Conservation (phyloP, 2,113 vertebrate genomes). For the Alectura lathami region DNA sequence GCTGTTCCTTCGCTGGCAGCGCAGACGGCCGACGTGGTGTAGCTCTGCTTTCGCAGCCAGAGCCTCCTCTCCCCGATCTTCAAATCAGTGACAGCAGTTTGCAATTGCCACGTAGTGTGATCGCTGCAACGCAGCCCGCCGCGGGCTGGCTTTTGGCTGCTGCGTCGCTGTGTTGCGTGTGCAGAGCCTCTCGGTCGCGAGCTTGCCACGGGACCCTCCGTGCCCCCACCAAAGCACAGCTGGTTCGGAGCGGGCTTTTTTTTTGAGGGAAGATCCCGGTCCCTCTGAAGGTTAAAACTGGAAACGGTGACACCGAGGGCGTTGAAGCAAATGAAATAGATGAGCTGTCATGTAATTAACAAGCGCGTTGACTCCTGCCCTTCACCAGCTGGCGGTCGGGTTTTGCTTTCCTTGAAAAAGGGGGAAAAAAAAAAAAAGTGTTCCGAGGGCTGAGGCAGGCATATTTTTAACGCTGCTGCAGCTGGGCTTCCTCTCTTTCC, state of each 20-base stretch:
- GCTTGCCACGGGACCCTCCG: too few relatives aligned
- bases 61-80: neutral
- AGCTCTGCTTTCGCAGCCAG: neutral
- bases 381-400: neutral
- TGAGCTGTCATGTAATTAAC: neutral
- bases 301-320: neutral
- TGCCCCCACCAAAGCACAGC: neutral
- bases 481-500: neutral
- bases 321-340: neutral
- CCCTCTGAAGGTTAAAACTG: neutral
- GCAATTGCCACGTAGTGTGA: neutral
- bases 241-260: neutral
- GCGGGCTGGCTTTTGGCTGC: neutral
- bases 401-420: neutral
- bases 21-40: neutral
- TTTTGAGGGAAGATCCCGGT: neutral
- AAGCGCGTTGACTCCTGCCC: neutral
- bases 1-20: neutral
- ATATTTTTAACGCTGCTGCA: neutral
- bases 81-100: neutral
- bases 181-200: too few relatives aligned
- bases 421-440: neutral
- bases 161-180: neutral
- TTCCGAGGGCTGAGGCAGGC: neutral
- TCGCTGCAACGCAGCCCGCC: neutral